A percentile compares a stretch with the other conserved stretches of the same genome.
Evolutionary conservation across 2,797 vertebrate species (phyloP).

Genomic region (Lutjanus campechanus): DNA sequence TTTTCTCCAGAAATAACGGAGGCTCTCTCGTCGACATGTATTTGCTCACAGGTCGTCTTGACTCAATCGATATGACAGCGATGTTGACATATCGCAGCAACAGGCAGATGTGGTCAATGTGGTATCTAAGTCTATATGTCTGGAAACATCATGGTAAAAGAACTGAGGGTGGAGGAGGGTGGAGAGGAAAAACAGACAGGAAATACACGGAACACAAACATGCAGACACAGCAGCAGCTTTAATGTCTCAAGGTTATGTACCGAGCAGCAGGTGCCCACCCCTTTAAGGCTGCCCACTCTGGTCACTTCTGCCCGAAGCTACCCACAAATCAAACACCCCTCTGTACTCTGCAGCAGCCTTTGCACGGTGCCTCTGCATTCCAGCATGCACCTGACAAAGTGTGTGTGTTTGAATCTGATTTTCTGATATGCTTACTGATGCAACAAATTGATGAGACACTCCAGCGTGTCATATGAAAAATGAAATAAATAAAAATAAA

Average conservation of each 20-base stretch:
- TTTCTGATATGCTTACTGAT: constrained; percentile 21
- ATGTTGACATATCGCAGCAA: no score
- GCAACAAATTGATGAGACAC: constrained; percentile 9
- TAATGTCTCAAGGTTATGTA: background rate
- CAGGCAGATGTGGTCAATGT: no score
- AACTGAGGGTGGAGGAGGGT: background rate
- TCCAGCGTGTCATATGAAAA: background rate
- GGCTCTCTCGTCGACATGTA: no score
- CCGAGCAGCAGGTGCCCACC: constrained; percentile 16
- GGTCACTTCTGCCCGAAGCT: constrained; percentile 17
- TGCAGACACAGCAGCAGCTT: constrained; percentile 26
- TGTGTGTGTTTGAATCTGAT: background rate
- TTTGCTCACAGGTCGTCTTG: no score
- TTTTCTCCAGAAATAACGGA: no score
- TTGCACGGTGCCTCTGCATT: constrained; percentile 5
- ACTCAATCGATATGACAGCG: no score
- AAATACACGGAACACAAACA: background rate
- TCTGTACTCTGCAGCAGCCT: constrained; percentile 27
- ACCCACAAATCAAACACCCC: constrained; percentile 8
- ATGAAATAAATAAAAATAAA: background rate
- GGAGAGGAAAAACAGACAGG: background rate
- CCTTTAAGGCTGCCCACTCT: constrained; percentile 6
- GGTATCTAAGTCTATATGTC: no score
- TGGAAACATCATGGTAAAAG: background rate
- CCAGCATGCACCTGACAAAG: constrained; percentile 1